Evolutionary conservation across 2,797 vertebrate species (phyloP).

Genomic region (Oreochromis grahami): DNA sequence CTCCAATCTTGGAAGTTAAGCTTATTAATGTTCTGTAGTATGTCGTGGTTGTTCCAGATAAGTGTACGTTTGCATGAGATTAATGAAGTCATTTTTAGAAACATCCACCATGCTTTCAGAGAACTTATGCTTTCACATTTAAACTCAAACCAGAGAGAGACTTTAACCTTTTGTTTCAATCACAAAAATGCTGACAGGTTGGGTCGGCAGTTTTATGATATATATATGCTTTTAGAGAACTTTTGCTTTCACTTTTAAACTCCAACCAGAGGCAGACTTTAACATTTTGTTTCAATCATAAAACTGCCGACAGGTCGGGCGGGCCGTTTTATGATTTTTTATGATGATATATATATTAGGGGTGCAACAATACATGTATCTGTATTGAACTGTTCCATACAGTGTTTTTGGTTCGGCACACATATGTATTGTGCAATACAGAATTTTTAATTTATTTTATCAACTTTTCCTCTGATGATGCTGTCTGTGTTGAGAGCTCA

Average conservation of each 20-base stretch:
- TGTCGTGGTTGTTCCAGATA: fast-evolving
- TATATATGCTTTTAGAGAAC: too few species aligned
- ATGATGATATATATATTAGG: too few species aligned
- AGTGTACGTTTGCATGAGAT: neutral
- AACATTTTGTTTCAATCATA: too few species aligned
- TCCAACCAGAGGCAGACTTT: too few species aligned
- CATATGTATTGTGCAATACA: neutral
- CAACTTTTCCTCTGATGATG: too few species aligned
- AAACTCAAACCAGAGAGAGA: neutral
- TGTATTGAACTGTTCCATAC: neutral
- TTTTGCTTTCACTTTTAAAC: too few species aligned
- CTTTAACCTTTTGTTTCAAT: neutral
- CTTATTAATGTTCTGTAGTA: neutral
- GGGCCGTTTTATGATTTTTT: too few species aligned
- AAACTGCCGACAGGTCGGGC: too few species aligned
- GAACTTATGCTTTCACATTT: neutral
- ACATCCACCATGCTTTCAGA: neutral
- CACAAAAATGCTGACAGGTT: neutral
- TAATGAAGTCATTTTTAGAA: neutral
- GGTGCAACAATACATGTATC: too few species aligned
- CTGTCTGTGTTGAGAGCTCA: too few species aligned
- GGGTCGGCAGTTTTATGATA: neutral
- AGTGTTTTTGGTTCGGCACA: fast-evolving
- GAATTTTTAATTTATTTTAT: too few species aligned
- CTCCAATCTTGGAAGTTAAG: neutral